A percentile compares a stretch with the other conserved stretches of the same genome.
Conservation (phyloP, 2,888 invertebrate species). For the Tenthredo mesomela region DNA sequence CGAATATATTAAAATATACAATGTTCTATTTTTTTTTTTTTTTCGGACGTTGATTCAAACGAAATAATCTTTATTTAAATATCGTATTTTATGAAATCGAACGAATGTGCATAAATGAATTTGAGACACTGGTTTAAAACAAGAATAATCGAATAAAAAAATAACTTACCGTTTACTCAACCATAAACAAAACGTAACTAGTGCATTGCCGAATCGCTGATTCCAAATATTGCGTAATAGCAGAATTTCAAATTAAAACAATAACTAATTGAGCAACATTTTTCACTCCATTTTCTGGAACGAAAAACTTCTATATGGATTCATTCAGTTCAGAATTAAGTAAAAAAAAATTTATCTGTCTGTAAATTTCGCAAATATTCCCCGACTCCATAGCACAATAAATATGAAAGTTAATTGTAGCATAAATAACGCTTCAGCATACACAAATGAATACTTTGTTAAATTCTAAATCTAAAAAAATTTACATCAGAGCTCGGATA, state of each 20-base stretch:
- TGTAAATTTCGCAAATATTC: not conserved
- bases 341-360: not conserved
- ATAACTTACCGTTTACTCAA: constrained; percentile 27
- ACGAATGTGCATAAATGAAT: constrained; percentile 31
- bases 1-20: constrained; percentile 39
- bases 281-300: no score
- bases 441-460: not conserved
- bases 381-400: not conserved
- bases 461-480: not conserved
- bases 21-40: not conserved
- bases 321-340: not conserved
- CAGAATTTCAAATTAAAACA: not conserved
- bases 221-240: not conserved
- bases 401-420: constrained; percentile 11
- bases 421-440: not conserved
- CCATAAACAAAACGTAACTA: not conserved
- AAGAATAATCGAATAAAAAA: constrained; percentile 1
- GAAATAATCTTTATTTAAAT: constrained; percentile 26
- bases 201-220: not conserved
- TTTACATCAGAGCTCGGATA: not conserved
- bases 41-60: constrained; percentile 40
- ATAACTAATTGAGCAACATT: not conserved
- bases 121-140: not conserved
- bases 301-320: no score
- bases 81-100: not conserved